These are phyloP conservation scores for Amblyopsis rosae DNA, from an alignment of 2,113 vertebrate genomes.

Conservation along the genomic window DNA sequence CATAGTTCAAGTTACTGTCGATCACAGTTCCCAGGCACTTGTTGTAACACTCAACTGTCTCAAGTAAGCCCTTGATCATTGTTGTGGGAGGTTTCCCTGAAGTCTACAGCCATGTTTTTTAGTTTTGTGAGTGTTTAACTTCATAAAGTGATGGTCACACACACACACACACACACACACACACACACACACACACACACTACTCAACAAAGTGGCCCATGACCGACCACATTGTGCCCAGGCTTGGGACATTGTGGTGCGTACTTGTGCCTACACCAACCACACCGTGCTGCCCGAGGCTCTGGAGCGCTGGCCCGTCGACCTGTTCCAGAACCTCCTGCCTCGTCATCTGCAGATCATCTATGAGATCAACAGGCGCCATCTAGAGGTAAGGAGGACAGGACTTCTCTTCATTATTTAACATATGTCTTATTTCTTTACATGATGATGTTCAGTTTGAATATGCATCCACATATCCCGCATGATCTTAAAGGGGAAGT, in stretches of 20 bases:
- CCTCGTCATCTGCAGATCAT: slow-evolving; percentile 89
- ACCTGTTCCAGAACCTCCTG: slow-evolving; percentile 84
- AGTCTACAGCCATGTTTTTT: too few relatives aligned
- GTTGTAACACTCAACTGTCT: too few relatives aligned
- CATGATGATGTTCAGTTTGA: neutral
- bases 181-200: neutral
- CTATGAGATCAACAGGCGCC: slow-evolving; percentile 89
- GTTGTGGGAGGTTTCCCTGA: too few relatives aligned
- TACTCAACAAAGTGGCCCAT: neutral
- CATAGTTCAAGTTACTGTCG: too few relatives aligned
- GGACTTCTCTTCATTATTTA: neutral
- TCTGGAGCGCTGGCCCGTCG: slow-evolving; percentile 89
- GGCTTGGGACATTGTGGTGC: slow-evolving; percentile 87
- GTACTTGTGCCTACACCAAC: slow-evolving; percentile 91
- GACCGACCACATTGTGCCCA: slow-evolving; percentile 42
- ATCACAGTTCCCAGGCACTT: too few relatives aligned
- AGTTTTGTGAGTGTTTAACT: too few relatives aligned
- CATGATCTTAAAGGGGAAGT: too few relatives aligned
- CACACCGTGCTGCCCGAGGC: slow-evolving; percentile 92
- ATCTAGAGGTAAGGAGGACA: slow-evolving; percentile 79
- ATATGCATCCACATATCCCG: too few relatives aligned
- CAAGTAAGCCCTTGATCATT: too few relatives aligned
- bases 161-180: too few relatives aligned
- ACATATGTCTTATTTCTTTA: neutral
- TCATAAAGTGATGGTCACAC: too few relatives aligned